Percentiles rank a stretch among this genome's conserved stretches.
These are phyloP conservation scores for Drosophila santomea DNA, from an alignment of 1,140 invertebrate genomes.

Conservation along the genomic window DNA sequence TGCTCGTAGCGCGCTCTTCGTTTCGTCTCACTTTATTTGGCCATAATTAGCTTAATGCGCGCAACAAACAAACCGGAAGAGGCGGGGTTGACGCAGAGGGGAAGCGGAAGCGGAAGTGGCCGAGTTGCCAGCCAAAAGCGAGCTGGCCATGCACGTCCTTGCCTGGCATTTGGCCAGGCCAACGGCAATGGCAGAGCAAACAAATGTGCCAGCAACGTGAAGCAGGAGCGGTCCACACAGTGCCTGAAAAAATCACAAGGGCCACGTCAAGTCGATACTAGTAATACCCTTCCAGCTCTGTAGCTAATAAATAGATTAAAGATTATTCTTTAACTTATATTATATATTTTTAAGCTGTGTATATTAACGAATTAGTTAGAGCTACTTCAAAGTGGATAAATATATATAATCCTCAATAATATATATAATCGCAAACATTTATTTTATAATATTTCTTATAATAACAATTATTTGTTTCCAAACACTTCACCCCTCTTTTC, in stretches of 20 bases:
- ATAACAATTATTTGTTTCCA: no score
- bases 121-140: conserved; percentile 11
- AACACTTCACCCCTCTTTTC: no score
- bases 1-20: conserved; percentile 61
- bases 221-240: conserved; percentile 26
- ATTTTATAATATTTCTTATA: no score
- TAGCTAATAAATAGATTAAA: no score
- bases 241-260: conserved; percentile 43
- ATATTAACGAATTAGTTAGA: no score
- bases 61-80: conserved; percentile 66
- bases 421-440: no score
- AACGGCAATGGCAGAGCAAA: conserved; percentile 59
- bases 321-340: no score
- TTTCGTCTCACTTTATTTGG: conserved; percentile 79
- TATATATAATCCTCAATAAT: no score
- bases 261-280: neutral
- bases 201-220: conserved; percentile 56
- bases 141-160: conserved; percentile 59
- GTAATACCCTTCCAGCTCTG: conserved; percentile 5
- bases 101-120: conserved; percentile 6
- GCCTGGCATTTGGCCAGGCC: conserved; percentile 60
- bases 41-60: conserved; percentile 83
- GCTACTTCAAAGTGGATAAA: no score
- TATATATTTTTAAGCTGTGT: no score
- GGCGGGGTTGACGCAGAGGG: conserved; percentile 11